These are phyloP conservation scores for Drosophila lowei DNA, from an alignment of 1,140 invertebrate species.

Conservation along the genomic window DNA sequence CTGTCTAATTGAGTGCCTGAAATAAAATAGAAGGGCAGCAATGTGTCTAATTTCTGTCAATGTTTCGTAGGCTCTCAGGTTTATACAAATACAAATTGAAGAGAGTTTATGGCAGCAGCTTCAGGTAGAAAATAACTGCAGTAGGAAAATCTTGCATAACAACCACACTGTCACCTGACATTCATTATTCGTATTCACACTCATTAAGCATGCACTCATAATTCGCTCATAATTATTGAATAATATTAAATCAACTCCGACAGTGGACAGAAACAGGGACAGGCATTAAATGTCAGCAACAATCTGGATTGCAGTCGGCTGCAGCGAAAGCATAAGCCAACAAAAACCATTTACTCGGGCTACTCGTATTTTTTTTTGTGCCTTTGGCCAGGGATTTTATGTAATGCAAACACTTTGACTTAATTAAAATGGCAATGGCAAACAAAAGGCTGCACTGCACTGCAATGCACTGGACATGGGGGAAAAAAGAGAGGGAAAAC, in stretches of 20 bases:
- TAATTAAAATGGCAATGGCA: conserved; percentile 44
- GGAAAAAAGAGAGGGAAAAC: neutral
- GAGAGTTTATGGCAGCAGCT: neutral
- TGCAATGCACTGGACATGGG: too few species aligned
- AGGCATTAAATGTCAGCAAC: conserved; percentile 9
- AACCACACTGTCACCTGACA: too few species aligned
- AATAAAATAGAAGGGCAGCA: conserved; percentile 27
- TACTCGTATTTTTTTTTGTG: conserved; percentile 1
- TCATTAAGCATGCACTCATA: conserved; percentile 30
- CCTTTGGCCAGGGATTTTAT: neutral
- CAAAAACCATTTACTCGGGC: conserved; percentile 39
- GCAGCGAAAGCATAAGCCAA: conserved; percentile 20
- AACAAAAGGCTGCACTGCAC: conserved; percentile 20
- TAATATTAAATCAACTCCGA: conserved; percentile 24
- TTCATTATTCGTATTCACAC: conserved; percentile 1
- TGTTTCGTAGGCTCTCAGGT: conserved; percentile 15
- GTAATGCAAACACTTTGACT: conserved; percentile 49
- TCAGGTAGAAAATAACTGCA: neutral
- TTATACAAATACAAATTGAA: conserved; percentile 21
- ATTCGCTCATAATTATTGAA: conserved; percentile 17
- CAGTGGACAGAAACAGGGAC: too few species aligned
- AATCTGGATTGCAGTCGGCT: conserved; percentile 7
- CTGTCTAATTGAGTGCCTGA: conserved; percentile 39
- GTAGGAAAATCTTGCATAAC: too few species aligned
- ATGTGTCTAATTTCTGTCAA: conserved; percentile 22